These are phyloP conservation scores for Empis livida DNA, from an alignment of 2,888 invertebrate species.

Conservation along the genomic window DNA sequence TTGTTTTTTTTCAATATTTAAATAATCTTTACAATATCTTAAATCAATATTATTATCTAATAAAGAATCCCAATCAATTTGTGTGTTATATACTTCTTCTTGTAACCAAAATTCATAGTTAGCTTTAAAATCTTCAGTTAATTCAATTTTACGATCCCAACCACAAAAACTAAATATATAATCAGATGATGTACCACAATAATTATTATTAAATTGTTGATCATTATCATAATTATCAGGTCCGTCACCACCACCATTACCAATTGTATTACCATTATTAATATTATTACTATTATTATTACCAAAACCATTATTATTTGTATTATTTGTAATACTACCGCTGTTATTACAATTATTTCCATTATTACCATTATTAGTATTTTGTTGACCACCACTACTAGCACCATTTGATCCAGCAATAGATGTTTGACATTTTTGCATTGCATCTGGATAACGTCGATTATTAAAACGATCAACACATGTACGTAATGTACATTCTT, in stretches of 20 bases:
- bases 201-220: neutral
- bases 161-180: conserved; percentile 32
- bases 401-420: conserved; percentile 10
- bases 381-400: conserved; percentile 3
- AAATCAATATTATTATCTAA: neutral
- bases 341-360: neutral
- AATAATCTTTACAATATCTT: neutral
- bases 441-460: conserved; percentile 62
- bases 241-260: neutral
- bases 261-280: conserved; percentile 5
- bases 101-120: conserved; percentile 94
- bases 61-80: conserved; percentile 58
- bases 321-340: neutral
- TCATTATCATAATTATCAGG: conserved; percentile 1
- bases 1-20: no score
- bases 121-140: conserved; percentile 85
- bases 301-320: neutral
- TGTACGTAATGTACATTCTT: conserved; percentile 86
- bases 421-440: conserved; percentile 28
- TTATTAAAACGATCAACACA: conserved; percentile 95
- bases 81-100: conserved; percentile 85
- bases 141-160: conserved; percentile 43
- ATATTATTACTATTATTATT: conserved; percentile 16
- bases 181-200: conserved; percentile 21
- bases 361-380: neutral